Base-by-base conservation (phyloP, 2,888 invertebrate genomes). In the Anagyrus pseudococci region DNA sequence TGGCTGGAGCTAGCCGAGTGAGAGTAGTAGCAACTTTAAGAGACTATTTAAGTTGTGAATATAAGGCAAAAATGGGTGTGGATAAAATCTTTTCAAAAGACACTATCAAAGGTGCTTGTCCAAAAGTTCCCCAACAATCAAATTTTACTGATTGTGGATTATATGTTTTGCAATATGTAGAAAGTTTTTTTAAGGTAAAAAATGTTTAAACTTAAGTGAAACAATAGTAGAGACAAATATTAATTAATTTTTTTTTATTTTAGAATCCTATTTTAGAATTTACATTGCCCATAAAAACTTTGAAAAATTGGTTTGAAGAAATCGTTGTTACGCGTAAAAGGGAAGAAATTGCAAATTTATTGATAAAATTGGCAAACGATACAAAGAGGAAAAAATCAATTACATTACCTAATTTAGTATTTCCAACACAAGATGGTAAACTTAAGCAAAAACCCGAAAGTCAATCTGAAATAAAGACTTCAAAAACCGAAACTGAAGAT, bases 81-180 rank as follows among this genome's bases (percentile, higher is more conserved):
- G 87, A 85, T 69, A 87, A 89, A 75, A 80, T 86, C 52, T 96
- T 93, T 78, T 90, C 89, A 69, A 94, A 92, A 78, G 89, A 91
- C 72, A 90, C 89, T 47, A 92, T 97, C 73, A 91, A 91, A 75
- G 96, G 96, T 4, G 88, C 89, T 69, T 89, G 89, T 74, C 94
- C 94, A 0, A 93, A 92, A 83, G 94, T 96, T 68, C 98, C 98
- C n/a, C 96, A 98, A 78, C 99, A 99, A 83, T 93, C 90, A 69
- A 99, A 99, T 84, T 96, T 91, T 77, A 94, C 93, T 43, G 99
- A 99, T 81, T 99, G 99, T 82, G 99, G 99, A 0, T 84, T 98
- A 15, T 99, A 93, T 82, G 85, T 98, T 63, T 83, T 99, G 58
- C 96, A 98, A 80, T 99, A 97, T 84, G 96, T 95, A 4, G 98